Base-by-base conservation (phyloP, 2,888 invertebrate genomes). In the Drosophila putrida region DNA sequence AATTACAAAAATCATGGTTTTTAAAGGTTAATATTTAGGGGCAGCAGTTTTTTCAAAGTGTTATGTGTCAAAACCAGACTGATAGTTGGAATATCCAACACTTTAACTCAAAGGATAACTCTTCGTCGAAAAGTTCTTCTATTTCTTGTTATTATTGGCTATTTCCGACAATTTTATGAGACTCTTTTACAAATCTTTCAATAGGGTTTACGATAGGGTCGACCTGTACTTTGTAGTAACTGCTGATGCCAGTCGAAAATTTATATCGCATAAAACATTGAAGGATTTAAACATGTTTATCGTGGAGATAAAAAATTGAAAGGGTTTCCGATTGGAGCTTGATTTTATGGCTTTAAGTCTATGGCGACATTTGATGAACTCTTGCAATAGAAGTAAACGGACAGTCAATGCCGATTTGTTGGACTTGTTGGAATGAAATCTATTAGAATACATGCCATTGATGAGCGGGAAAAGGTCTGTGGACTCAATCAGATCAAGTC, bases 211-310 rank as follows among this genome's bases (percentile, higher is more conserved):
- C 54, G 81, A 75, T 64, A 47, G 58, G 51, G 44, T 43, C 38
- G 35, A 38, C 47, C 57, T 66, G 65, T 59, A 75, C 59, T 67
- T 68, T 58, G 62, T 50, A 68, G 49, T 75, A 80, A 87, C 50
- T 85, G 84, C 84, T 85, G 84, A 85, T 74, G 71, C 72, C 76
- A 78, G 78, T 71, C 54, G 43, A 74, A 80, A 71, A 69, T 73
- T 64, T 82, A 80, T 75, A 71, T 49, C 55, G 27, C 73, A 80
- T 82, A 78, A 82, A 82, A 53, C 13, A 68, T 68, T 58, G 66
- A 27, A 38, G 50, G 61, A 41, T 27, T 65, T 36, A 71, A 54
- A 44, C 49, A 28, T 58, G 67, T 71, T 82, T 82, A 88, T 80
- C 73, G 79, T 54, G 55, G 62, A 35, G 71, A 84, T 83, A 71